phyloP scores from a whole-genome alignment of 1,140 invertebrate genomes.

The Helicorthomorpha holstii region DNA sequence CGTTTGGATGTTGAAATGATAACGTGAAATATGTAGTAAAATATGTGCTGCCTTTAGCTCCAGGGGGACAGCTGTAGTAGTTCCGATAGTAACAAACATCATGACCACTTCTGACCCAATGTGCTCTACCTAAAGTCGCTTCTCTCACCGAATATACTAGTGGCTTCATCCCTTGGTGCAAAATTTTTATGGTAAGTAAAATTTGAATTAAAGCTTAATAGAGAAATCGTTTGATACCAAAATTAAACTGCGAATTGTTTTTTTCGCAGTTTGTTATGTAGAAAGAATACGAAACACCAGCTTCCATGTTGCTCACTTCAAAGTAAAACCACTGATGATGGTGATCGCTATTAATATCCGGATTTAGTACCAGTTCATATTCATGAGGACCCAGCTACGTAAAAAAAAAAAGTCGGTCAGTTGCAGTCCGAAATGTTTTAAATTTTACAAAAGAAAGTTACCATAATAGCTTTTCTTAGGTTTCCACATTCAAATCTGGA shows the following conservation, averaged over 20 bases:
- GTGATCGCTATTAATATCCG: slow-evolving; percentile 63
- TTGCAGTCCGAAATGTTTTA: too few relatives aligned
- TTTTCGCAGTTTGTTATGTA: slow-evolving; percentile 87
- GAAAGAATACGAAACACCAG: slow-evolving; percentile 53
- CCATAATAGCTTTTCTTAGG: slow-evolving; percentile 80
- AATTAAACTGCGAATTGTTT: slow-evolving; percentile 73
- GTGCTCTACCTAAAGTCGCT: slow-evolving; percentile 39
- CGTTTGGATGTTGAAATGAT: slow-evolving; percentile 72
- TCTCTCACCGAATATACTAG: slow-evolving; percentile 68
- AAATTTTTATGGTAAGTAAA: slow-evolving; percentile 2
- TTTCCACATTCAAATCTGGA: slow-evolving; percentile 94
- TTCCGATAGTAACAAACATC: slow-evolving; percentile 65
- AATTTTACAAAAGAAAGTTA: slow-evolving; percentile 31
- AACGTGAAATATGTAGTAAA: slow-evolving; percentile 88
- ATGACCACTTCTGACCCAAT: slow-evolving; percentile 53
- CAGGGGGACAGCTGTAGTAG: slow-evolving; percentile 19
- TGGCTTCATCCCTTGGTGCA: slow-evolving; percentile 58
- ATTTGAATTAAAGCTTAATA: background rate
- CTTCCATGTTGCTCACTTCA: slow-evolving; percentile 64
- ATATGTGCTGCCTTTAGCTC: slow-evolving; percentile 32
- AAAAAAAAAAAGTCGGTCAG: slow-evolving; percentile 4
- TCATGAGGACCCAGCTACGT: slow-evolving; percentile 49
- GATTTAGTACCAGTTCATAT: slow-evolving; percentile 85
- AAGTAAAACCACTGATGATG: slow-evolving; percentile 91
- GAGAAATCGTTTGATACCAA: slow-evolving; percentile 31